Percentiles rank a stretch among this genome's conserved stretches.
These are phyloP conservation scores for Falco columbarius DNA, from an alignment of 2,797 vertebrate species.

Conservation along the genomic window DNA sequence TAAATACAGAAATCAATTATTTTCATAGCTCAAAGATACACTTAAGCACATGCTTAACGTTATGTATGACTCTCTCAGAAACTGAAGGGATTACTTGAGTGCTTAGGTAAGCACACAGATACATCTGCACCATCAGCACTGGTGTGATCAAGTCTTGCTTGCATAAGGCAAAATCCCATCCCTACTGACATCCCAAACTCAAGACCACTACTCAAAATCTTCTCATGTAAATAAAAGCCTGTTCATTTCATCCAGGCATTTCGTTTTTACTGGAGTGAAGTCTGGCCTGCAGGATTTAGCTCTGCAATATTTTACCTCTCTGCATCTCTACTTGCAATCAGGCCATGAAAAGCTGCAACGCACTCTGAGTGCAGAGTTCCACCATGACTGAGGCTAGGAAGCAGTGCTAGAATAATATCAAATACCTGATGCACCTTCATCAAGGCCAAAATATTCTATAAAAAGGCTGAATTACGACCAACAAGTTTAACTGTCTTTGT, in stretches of 20 bases:
- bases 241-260: not conserved
- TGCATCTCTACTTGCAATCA: not conserved
- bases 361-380: not conserved
- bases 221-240: not conserved
- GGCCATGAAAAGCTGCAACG: not conserved
- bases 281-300: not conserved
- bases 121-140: not conserved
- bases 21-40: not conserved
- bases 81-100: not conserved
- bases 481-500: not conserved
- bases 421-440: not conserved
- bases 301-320: not conserved
- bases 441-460: not conserved
- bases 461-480: not conserved
- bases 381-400: not conserved
- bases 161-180: not conserved
- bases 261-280: not conserved
- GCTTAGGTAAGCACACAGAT: not conserved
- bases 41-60: not conserved
- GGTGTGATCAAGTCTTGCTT: not conserved
- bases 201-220: not conserved
- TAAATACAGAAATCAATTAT: conserved; percentile 10
- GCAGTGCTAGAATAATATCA: not conserved
- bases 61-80: not conserved
- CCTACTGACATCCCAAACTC: not conserved